These are phyloP conservation scores for Biston stratarius DNA, from an alignment of 2,888 invertebrate genomes.

Conservation along the genomic window DNA sequence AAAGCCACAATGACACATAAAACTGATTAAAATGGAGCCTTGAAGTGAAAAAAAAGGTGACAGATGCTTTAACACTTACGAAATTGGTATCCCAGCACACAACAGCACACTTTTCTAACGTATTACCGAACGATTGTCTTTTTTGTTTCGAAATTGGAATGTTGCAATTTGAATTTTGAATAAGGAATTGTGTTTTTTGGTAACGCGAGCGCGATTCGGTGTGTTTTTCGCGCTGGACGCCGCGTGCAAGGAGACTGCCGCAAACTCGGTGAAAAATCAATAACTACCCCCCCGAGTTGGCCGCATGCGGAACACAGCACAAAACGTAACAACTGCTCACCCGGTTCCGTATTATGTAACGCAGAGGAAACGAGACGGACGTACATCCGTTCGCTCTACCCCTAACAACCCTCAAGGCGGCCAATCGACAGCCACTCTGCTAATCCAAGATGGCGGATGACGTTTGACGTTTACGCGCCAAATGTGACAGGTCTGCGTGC, in stretches of 20 bases:
- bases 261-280: constrained; percentile 83
- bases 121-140: constrained; percentile 46
- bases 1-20: constrained; percentile 55
- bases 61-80: constrained; percentile 69
- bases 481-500: constrained; percentile 76
- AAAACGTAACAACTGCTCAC: constrained; percentile 76
- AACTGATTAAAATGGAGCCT: constrained; percentile 67
- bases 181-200: constrained; percentile 63
- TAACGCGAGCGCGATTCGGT: constrained; percentile 76
- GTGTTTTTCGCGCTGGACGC: constrained; percentile 83
- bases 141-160: constrained; percentile 47
- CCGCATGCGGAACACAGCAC: constrained; percentile 82
- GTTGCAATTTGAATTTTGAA: constrained; percentile 58
- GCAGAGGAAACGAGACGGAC: constrained; percentile 66
- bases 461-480: constrained; percentile 83
- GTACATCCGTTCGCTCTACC: constrained; percentile 58
- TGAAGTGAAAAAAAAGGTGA: constrained; percentile 56
- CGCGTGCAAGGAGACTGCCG: constrained; percentile 82
- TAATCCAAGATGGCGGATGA: constrained; percentile 73
- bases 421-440: constrained; percentile 77
- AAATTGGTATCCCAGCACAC: constrained; percentile 72
- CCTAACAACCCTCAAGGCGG: constrained; percentile 66
- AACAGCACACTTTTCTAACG: constrained; percentile 65
- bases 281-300: constrained; percentile 73
- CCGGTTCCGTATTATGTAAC: constrained; percentile 84